Conservation (phyloP, 2,888 invertebrate genomes). For the Aporophyla nigra region DNA sequence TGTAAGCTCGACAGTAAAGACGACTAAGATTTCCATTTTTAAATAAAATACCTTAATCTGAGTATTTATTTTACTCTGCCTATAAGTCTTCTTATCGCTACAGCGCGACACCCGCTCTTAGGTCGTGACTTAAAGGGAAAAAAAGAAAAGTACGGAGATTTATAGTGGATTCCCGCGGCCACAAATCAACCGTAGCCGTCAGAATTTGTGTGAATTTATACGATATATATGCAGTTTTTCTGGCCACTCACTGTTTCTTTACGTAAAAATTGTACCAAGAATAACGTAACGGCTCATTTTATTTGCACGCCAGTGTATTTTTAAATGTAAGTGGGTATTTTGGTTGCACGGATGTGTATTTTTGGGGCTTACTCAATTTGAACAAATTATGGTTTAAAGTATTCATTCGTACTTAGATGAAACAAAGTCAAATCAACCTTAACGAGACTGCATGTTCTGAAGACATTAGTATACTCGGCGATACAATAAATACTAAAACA, state of each 20-base stretch:
- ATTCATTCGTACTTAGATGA: neutral
- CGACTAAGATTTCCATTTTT: neutral
- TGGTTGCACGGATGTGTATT: conserved; percentile 31
- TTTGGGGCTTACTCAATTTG: conserved; percentile 30
- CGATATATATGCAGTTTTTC: conserved; percentile 72
- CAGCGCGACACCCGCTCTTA: conserved; percentile 23
- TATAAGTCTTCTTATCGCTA: neutral
- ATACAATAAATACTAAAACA: no score
- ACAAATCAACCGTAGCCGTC: conserved; percentile 86
- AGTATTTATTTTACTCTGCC: neutral
- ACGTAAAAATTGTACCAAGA: conserved; percentile 70
- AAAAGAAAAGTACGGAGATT: conserved; percentile 78
- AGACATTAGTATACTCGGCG: no score
- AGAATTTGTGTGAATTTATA: conserved; percentile 82
- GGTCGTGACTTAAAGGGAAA: conserved; percentile 63
- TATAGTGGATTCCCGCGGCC: conserved; percentile 81
- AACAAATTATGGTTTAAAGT: neutral
- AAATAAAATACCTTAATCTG: neutral
- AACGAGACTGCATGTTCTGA: no score
- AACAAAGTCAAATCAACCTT: no score
- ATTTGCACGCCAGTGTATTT: conserved; percentile 62
- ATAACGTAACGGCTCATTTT: conserved; percentile 58
- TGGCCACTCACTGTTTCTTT: conserved; percentile 73
- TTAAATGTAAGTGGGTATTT: conserved; percentile 43
- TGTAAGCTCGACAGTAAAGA: neutral